Conservation (phyloP, 2,888 invertebrate genomes). For the Himalopsyche kuldschensis region DNA sequence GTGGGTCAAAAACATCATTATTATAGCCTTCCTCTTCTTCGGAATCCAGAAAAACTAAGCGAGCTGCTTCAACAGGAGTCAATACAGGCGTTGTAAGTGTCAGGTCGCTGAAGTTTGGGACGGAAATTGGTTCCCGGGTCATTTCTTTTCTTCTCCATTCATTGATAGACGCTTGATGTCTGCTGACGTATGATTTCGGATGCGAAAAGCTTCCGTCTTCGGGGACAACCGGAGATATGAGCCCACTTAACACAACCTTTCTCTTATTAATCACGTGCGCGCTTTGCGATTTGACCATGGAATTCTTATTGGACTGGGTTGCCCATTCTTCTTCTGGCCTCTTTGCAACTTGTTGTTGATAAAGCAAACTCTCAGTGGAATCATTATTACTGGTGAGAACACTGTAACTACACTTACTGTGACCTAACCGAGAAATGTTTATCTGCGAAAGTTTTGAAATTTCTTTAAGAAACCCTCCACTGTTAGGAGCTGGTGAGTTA, state of each 20-base stretch:
- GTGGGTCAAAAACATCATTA: constrained; percentile 47
- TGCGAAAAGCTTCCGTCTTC: constrained; percentile 30
- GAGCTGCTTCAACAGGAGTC: constrained; percentile 68
- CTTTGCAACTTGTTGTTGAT: constrained; percentile 44
- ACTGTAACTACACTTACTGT: constrained; percentile 70
- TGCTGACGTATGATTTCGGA: constrained; percentile 34
- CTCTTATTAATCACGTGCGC: constrained; percentile 60
- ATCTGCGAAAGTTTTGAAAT: constrained; percentile 73
- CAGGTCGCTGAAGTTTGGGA: constrained; percentile 71
- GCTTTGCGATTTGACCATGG: constrained; percentile 61
- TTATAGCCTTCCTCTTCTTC: constrained; percentile 61
- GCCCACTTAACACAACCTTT: constrained; percentile 42
- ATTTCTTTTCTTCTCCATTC: constrained; percentile 53
- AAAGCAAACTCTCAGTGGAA: constrained; percentile 66
- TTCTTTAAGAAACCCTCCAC: constrained; percentile 61
- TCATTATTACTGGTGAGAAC: constrained; percentile 67
- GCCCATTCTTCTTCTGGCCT: constrained; percentile 42
- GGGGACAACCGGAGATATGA: constrained; percentile 48
- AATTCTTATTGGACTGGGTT: constrained; percentile 44
- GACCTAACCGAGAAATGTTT: constrained; percentile 66
- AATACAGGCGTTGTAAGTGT: constrained; percentile 66
- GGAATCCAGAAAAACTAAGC: constrained; percentile 70
- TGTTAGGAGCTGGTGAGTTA: constrained; percentile 44
- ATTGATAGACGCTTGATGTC: constrained; percentile 45
- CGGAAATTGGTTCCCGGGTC: constrained; percentile 71